A percentile compares a stretch with the other conserved stretches of the same genome.
Evolutionary conservation across 2,888 invertebrate species (phyloP).

Genomic region (Rhagonycha lutea): DNA sequence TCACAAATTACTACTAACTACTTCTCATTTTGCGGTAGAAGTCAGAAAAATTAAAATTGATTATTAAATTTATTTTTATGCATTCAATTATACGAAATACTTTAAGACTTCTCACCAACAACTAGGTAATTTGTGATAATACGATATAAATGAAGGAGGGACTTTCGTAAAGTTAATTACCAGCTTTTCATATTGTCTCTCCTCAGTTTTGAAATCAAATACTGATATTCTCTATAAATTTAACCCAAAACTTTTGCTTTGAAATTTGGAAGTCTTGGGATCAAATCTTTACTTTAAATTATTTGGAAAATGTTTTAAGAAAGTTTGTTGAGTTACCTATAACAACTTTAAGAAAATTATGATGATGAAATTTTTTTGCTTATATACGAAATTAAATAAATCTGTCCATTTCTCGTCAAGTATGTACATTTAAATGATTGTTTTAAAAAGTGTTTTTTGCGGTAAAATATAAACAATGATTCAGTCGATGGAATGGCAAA

Average conservation of each 20-base stretch:
- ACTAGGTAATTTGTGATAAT: neutral
- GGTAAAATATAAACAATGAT: too few relatives aligned
- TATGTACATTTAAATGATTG: too few relatives aligned
- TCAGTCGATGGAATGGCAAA: too few relatives aligned
- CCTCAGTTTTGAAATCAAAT: neutral
- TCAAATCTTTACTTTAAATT: neutral
- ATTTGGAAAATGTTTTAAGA: neutral
- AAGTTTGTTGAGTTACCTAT: neutral
- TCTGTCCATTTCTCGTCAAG: too few relatives aligned
- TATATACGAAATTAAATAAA: too few relatives aligned
- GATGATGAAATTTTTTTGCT: neutral
- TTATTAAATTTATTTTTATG: neutral
- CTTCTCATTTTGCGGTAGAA: too few relatives aligned
- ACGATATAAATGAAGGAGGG: neutral
- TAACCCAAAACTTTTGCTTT: neutral
- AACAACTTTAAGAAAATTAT: neutral
- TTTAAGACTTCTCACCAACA: neutral
- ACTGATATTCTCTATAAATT: neutral
- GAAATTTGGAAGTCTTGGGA: neutral
- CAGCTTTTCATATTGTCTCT: neutral
- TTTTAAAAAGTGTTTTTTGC: too few relatives aligned
- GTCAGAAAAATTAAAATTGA: too few relatives aligned
- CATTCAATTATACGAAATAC: neutral
- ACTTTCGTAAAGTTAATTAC: neutral
- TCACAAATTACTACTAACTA: too few relatives aligned